Conservation (phyloP, 1,140 invertebrate species). For the Octopus sinensis region DNA sequence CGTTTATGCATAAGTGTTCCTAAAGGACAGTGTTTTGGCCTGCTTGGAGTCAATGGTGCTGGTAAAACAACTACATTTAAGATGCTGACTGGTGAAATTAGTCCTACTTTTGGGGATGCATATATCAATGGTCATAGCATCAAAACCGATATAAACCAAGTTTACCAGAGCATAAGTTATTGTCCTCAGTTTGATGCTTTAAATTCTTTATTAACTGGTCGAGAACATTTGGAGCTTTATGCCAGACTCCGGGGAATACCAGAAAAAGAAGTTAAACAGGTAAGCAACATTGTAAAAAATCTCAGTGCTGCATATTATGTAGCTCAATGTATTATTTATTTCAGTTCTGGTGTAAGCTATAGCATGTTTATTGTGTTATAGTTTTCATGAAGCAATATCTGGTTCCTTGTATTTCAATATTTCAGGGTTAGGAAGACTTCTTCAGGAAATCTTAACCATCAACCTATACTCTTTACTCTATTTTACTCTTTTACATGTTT, state of each 20-base stretch:
- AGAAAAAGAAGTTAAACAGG: slow-evolving; percentile 43
- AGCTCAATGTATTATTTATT: background rate
- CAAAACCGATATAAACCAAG: slow-evolving; percentile 43
- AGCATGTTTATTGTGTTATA: background rate
- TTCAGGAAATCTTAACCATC: too few relatives aligned
- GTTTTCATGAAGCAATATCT: too few relatives aligned
- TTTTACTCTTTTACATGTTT: too few relatives aligned
- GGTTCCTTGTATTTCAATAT: too few relatives aligned
- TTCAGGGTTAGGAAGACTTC: too few relatives aligned
- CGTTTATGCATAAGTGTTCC: slow-evolving; percentile 70
- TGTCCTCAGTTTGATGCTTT: slow-evolving; percentile 73
- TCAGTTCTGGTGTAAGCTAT: slow-evolving; percentile 2
- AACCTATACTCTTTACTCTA: too few relatives aligned
- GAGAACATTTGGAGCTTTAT: slow-evolving; percentile 74
- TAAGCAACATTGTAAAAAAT: slow-evolving; percentile 24
- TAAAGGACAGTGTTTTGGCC: slow-evolving; percentile 79
- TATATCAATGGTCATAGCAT: slow-evolving; percentile 53
- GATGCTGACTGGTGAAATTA: slow-evolving; percentile 70
- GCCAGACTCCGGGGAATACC: slow-evolving; percentile 69
- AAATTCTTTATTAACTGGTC: slow-evolving; percentile 74
- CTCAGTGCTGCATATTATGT: background rate
- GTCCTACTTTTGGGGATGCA: slow-evolving; percentile 66
- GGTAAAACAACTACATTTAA: slow-evolving; percentile 89
- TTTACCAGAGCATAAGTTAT: slow-evolving; percentile 59
- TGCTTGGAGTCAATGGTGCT: slow-evolving; percentile 79